Evolutionary conservation across 2,113 vertebrate genomes (phyloP).

Genomic region (Caranx melampygus): DNA sequence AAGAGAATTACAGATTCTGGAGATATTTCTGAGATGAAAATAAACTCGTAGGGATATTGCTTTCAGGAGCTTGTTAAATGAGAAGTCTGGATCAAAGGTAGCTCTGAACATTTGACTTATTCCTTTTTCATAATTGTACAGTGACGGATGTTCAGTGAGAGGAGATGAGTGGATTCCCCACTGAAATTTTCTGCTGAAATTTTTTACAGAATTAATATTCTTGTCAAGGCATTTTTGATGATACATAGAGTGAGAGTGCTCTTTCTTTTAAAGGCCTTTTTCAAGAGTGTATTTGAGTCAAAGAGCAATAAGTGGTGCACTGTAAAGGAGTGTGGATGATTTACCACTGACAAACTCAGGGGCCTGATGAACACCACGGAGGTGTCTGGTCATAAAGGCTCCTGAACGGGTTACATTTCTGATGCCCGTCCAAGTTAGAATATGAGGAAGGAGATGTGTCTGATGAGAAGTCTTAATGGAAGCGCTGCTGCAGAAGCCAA

Average conservation of each 20-base stretch:
- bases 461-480: conserved; percentile 28
- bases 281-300: background rate
- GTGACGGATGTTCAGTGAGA: conserved; percentile 12
- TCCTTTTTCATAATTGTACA: conserved; percentile 24
- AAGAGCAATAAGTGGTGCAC: background rate
- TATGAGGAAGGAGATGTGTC: background rate
- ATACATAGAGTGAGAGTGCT: too few species aligned
- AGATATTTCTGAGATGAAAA: conserved; percentile 25
- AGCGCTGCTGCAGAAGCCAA: conserved; percentile 13
- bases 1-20: conserved; percentile 32
- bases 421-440: conserved; percentile 4
- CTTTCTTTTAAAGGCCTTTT: background rate
- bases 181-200: background rate
- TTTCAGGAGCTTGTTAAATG: conserved; percentile 38
- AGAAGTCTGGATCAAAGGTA: conserved; percentile 43
- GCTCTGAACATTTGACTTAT: conserved; percentile 8
- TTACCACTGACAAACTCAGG: background rate
- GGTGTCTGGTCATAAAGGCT: conserved; percentile 8
- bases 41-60: conserved; percentile 10
- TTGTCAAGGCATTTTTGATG: conserved; percentile 1
- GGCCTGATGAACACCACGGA: background rate
- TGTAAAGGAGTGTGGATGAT: background rate
- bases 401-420: background rate
- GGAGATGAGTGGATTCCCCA: conserved; percentile 15
- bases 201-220: background rate